Conservation (phyloP, 2,113 vertebrate species). For the Chamaea fasciata region DNA sequence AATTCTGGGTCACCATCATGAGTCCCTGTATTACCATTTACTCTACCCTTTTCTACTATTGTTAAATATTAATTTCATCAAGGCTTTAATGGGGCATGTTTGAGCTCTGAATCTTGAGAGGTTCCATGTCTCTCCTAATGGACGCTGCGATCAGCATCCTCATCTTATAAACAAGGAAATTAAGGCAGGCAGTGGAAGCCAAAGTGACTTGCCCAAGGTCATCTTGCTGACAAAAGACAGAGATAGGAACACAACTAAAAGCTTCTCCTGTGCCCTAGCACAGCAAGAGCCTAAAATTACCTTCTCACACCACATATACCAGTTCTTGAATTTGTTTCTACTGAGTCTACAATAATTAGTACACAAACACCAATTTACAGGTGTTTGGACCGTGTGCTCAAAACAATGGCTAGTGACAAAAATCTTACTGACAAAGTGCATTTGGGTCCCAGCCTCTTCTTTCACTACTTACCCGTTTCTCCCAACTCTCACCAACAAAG, state of each 20-base stretch:
- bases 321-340: neutral
- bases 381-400: neutral
- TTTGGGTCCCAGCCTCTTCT: neutral
- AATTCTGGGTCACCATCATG: neutral
- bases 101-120: neutral
- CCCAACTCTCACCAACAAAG: neutral
- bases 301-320: neutral
- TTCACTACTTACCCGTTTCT: neutral
- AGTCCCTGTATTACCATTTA: neutral
- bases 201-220: neutral
- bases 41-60: neutral
- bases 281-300: neutral
- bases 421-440: accelerated
- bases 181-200: neutral
- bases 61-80: neutral
- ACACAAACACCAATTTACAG: neutral
- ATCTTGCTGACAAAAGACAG: neutral
- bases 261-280: neutral
- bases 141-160: neutral
- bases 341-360: neutral
- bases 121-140: neutral
- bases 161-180: neutral
- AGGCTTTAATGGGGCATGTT: neutral
- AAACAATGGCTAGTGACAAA: neutral
- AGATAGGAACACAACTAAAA: neutral